Evolutionary conservation across 2,797 vertebrate species (phyloP), one percentile per base, ranked within the genome.

Genomic region (Cossypha dichroa): DNA sequence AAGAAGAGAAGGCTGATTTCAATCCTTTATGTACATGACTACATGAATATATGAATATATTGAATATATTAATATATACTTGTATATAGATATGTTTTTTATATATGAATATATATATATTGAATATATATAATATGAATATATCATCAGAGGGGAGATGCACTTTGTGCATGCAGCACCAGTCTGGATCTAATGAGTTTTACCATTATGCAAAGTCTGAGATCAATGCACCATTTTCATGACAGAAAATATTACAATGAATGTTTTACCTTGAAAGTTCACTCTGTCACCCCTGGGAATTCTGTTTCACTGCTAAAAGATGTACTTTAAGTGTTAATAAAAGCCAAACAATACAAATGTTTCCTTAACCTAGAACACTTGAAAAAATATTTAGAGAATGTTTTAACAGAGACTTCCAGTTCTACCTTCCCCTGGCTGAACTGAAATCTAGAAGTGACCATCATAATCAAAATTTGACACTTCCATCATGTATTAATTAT

Each of bases 21-120:
- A 72, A 45, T 11, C 46, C n/a, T 54, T 34, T 12, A 3, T 13
- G 22, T 5, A 3, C 8, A 2, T 5, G 23, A 6, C 6, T 17
- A 11, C 52, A 11, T 48, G 15, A 59, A 43, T 6, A 2, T 3
- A 36, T 41, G 26, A 51, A 51, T 51, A 51, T 51, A 28, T 26
- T 26, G 46, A 48, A 26, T 49, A 15, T 49, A 48, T 43, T 43
- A 6, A 45, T 45, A 45, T 21, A 20, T 21, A 49, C 17, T 49
- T 28, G 6, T 28, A 28, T 49, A 48, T 15, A 48, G 25, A 48
- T 15, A 26, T 26, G 25, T 34, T 46, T 48, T 48, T 48, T 48
- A 48, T 25, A 25, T 48, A 25, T 26, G 3, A 45, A 45, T 45
- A 34, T 34, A 45, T 34, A 45, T 45, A 12, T 45, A 13, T 23